A percentile compares a stretch with the other conserved stretches of the same genome.
These are phyloP conservation scores for Oryctolagus cuniculus DNA, from an alignment of 2,113 vertebrate species.

Conservation along the genomic window DNA sequence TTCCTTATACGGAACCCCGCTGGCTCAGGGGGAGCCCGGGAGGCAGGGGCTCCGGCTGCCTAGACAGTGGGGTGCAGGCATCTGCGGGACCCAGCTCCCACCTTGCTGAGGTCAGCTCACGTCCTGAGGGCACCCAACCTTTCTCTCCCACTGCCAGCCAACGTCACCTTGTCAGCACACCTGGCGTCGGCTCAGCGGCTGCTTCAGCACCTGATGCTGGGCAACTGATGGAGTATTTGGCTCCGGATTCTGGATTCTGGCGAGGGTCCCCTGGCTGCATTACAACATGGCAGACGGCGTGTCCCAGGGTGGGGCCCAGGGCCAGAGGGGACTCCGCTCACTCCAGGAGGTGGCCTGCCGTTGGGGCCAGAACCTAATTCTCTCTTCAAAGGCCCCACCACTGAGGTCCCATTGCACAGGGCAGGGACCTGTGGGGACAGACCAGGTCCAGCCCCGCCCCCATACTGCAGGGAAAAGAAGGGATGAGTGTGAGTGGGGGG, in stretches of 20 bases:
- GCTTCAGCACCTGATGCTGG: too few relatives aligned
- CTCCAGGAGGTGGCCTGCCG: too few relatives aligned
- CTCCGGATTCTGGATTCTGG: too few relatives aligned
- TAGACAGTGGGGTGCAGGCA: rapidly evolving
- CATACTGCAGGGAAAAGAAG: not conserved
- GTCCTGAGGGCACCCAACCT: not conserved
- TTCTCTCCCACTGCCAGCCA: not conserved
- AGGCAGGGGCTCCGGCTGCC: not conserved
- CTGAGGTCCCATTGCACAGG: too few relatives aligned
- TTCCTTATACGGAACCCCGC: not conserved
- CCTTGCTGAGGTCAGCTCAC: not conserved
- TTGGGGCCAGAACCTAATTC: too few relatives aligned
- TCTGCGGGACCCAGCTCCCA: not conserved
- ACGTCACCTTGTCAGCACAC: too few relatives aligned
- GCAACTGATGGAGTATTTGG: too few relatives aligned
- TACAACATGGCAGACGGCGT: too few relatives aligned
- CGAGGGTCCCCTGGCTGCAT: too few relatives aligned
- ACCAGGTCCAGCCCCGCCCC: not conserved
- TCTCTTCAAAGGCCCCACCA: too few relatives aligned
- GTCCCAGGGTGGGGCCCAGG: too few relatives aligned
- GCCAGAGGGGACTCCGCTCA: too few relatives aligned
- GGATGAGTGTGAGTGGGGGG: not conserved
- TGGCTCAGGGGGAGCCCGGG: not conserved
- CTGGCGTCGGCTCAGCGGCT: not conserved
- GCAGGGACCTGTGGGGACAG: not conserved